Conservation (phyloP, 2,113 vertebrate genomes). For the Pollimyrus isidori region DNA sequence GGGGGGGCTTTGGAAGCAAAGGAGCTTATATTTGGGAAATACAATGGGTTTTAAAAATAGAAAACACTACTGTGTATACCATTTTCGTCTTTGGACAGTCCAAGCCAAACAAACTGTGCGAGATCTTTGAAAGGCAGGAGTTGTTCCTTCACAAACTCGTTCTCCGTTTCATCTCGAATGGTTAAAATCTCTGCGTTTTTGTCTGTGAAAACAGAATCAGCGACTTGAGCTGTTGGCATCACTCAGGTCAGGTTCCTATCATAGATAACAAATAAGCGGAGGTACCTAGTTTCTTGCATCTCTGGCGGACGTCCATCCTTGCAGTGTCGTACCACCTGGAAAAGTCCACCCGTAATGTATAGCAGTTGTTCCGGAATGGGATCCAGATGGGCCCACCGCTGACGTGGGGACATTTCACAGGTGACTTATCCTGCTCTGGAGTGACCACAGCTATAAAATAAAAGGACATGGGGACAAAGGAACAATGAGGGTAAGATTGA, state of each 20-base stretch:
- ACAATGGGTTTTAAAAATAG: not conserved
- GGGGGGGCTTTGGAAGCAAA: not conserved
- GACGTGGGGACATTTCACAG: slow-evolving; percentile 75
- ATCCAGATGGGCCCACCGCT: slow-evolving; percentile 81
- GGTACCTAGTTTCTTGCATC: slow-evolving; percentile 71
- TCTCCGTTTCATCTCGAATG: slow-evolving; percentile 77
- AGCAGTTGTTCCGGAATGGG: slow-evolving; percentile 83
- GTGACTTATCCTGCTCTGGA: slow-evolving; percentile 45
- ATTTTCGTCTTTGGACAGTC: slow-evolving; percentile 60
- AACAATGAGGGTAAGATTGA: not conserved
- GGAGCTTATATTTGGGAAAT: not conserved
- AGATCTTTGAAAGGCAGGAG: slow-evolving; percentile 67
- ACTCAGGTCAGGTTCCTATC: not conserved
- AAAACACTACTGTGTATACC: slow-evolving; percentile 56
- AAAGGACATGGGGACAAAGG: not conserved
- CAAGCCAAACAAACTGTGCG: slow-evolving; percentile 77
- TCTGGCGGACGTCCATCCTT: slow-evolving; percentile 46
- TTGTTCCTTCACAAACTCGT: slow-evolving; percentile 71
- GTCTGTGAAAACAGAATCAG: slow-evolving; percentile 48
- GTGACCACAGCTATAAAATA: slow-evolving; percentile 57
- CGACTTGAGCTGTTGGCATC: not conserved
- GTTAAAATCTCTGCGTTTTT: slow-evolving; percentile 66
- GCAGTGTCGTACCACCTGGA: slow-evolving; percentile 58
- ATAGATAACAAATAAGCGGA: not conserved
- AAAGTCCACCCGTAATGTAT: slow-evolving; percentile 71